Evolutionary conservation across 2,113 vertebrate species (phyloP), one percentile per base, ranked within the genome.

Genomic region (Cebus imitator): DNA sequence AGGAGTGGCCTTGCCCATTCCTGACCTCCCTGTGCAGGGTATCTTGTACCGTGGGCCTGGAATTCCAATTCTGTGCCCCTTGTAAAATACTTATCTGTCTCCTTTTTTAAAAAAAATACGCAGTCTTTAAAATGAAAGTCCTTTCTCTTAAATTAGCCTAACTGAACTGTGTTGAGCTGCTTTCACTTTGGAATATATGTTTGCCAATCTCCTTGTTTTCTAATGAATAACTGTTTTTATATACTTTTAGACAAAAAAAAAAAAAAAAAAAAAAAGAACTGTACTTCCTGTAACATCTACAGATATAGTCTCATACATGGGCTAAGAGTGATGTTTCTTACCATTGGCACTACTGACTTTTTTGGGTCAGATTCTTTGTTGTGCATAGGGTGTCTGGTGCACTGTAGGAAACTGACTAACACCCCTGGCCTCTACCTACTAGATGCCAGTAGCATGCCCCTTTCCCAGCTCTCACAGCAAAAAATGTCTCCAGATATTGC

Each of bases 171-270:
- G 6, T 50, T n/a, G 30, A 83, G 11, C 81, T 58, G n/a, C 52
- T 83, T 73, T 91, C 37, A 32, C 32, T 94, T 12, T 37, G n/a
- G 14, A 83, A 18, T 75, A 50, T 35, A 18, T 52, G 32, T 87
- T 84, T 87, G 37, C 37, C 81, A 37, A 0, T 83, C 35, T 58
- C 52, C 58, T 68, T 55, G 45, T 96, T 96, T 97, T 92, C 80
- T 97, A 87, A 70, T 45, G 61, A 97, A 97, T 97, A 98, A 98
- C 97, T 93, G 30, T 78, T 96, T 98, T 98, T 97, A 96, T 45
- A 55, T 25, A 79, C 40, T 97, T 92, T 90, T 91, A 93, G 83
- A 61, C 35, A 43, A 6, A 43, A 43, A 43, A 43, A 43, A 43
- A 43, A 43, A 43, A 43, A 43, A 43, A 43, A 43, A 43, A 43